Conservation (phyloP, 2,113 vertebrate genomes). For the Hystrix cristata region DNA sequence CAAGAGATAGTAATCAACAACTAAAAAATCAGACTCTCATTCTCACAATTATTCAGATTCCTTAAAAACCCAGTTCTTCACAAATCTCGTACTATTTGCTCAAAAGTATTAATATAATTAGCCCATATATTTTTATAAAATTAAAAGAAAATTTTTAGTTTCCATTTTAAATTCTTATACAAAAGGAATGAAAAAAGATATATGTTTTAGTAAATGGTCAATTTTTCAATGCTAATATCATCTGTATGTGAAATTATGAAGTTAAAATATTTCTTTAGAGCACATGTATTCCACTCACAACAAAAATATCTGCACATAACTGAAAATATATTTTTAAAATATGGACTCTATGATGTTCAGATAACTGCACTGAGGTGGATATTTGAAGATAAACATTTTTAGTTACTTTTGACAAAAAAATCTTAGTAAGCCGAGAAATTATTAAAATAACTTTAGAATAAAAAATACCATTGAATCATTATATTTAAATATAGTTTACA, state of each 20-base stretch:
- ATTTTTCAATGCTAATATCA: conserved; percentile 53
- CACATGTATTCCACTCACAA: conserved; percentile 20
- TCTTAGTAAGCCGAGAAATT: not conserved
- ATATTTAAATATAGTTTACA: not conserved
- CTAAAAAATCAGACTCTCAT: not conserved
- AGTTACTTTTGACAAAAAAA: not conserved
- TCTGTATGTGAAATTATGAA: conserved; percentile 33
- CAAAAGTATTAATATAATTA: not conserved
- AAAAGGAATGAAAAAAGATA: not conserved
- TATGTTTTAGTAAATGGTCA: conserved; percentile 22
- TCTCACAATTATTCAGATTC: not conserved
- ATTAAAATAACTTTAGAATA: conserved; percentile 16
- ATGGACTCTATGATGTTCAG: not conserved
- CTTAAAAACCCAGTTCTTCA: not conserved
- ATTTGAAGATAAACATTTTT: conserved; percentile 39
- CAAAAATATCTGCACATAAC: not conserved
- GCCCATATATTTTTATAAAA: not conserved
- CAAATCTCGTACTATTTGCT: not conserved
- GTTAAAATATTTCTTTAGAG: conserved; percentile 59
- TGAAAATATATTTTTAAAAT: conserved; percentile 61
- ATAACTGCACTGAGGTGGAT: conserved; percentile 42
- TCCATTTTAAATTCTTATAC: not conserved
- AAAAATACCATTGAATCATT: not conserved
- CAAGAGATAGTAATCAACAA: not conserved
- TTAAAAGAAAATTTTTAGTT: not conserved